Conservation (phyloP, 2,888 invertebrate genomes). For the Acronicta psi region DNA sequence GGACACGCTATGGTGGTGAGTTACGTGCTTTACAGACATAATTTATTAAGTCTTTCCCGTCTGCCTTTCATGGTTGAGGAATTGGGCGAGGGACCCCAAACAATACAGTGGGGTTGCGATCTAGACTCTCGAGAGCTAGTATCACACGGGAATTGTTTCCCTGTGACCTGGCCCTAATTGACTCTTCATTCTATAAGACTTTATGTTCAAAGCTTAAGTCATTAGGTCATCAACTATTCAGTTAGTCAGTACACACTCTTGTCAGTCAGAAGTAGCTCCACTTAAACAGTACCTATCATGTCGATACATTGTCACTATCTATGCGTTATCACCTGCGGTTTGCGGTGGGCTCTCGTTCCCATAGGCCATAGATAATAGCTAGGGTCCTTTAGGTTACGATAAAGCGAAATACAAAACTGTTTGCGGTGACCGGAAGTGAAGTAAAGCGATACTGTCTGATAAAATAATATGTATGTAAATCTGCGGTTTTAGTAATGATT, state of each 20-base stretch:
- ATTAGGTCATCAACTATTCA: no score
- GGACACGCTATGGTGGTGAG: slow-evolving; percentile 76
- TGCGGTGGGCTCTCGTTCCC: slow-evolving; percentile 27
- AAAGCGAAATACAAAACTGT: slow-evolving; percentile 11
- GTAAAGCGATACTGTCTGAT: no score
- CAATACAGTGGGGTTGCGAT: no score
- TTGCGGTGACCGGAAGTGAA: slow-evolving; percentile 37
- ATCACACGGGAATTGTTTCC: no score
- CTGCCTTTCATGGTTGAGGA: no score
- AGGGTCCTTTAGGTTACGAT: slow-evolving; percentile 3
- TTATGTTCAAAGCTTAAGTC: no score
- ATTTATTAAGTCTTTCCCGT: no score
- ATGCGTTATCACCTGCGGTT: slow-evolving; percentile 37
- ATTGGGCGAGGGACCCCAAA: no score
- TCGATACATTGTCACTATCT: slow-evolving; percentile 21
- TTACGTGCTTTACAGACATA: slow-evolving; percentile 1
- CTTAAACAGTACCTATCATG: neutral
- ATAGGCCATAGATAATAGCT: slow-evolving; percentile 14
- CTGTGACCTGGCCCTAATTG: no score
- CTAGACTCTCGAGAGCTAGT: no score
- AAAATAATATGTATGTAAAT: neutral
- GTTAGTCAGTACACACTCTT: no score
- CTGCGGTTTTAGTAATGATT: neutral
- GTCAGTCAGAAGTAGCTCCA: neutral
- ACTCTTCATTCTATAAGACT: no score